Base-by-base conservation (phyloP, 2,888 invertebrate species). In the Lasioglossum morio region DNA sequence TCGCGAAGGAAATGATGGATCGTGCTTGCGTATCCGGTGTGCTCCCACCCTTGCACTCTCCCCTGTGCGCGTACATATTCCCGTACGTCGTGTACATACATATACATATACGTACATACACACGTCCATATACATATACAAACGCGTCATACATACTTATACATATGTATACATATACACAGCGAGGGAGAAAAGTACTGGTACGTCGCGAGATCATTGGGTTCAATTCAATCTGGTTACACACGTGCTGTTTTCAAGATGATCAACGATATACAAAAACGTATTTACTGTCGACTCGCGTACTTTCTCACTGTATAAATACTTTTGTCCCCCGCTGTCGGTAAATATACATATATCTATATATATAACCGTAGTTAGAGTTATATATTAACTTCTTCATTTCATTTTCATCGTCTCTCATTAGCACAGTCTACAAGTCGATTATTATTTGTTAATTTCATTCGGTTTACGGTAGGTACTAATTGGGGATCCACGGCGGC, bases 401-500 rank as follows among this genome's bases (percentile, higher is more conserved):
- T 73, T 81, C 16, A 40, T 27, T n/a, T 57, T 43, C 27, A 19
- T 63, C 57, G 27, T 66, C 75, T 10, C 75, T 16, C 60, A 72
- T 88, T 85, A 85, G 82, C 84, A 84, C 88, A 79, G 88, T 87
- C 79, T 88, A 88, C 84, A 84, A 84, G 63, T 84, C 77, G 86
- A 87, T 86, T 87, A 84, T 73, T 77, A 73, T 60, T 66, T 77
- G 43, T 70, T 60, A 66, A 82, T 82, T 78, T 75, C 81, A 77
- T 72, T 75, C 72, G 70, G 34, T 84, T 78, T 72, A 72, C 37
- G 81, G 34, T 87, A 86, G 89, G 77, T 91, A 87, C 79, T 86
- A 87, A 82, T 88, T 81, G 90, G 89, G 89, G 91, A 91, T 89
- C 90, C 89, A 90, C 87, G 86, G 85, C 88, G 87, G 88, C 85